Evolutionary conservation across 2,113 vertebrate species (phyloP).

Genomic region (Mastomys natalensis): DNA sequence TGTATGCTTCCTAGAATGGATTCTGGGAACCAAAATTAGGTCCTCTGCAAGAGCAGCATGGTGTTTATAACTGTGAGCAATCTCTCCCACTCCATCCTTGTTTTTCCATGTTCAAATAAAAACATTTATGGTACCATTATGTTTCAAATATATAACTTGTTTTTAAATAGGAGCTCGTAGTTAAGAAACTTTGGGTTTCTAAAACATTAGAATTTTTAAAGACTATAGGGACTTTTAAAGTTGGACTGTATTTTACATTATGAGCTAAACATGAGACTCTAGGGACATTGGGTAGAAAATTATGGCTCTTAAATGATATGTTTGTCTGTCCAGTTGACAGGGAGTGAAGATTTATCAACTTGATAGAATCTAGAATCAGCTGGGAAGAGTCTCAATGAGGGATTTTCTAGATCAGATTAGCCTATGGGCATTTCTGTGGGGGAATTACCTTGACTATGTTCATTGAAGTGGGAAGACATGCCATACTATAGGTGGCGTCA

Average conservation of each 20-base stretch:
- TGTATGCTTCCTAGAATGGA: background rate
- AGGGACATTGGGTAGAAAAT: background rate
- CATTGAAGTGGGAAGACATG: background rate
- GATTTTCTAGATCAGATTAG: background rate
- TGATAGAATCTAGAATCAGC: background rate
- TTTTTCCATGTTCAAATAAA: background rate
- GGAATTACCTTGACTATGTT: background rate
- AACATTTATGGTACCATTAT: background rate
- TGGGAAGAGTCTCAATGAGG: background rate
- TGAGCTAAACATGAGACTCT: background rate
- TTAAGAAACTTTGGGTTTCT: background rate
- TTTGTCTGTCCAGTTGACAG: background rate
- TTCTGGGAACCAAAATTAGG: background rate
- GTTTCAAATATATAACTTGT: background rate
- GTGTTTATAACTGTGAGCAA: background rate
- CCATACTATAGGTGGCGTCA: background rate
- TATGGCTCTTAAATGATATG: background rate
- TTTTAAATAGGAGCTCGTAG: background rate
- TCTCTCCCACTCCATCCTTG: background rate
- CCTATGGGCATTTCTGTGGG: background rate
- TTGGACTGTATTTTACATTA: background rate
- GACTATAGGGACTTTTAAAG: background rate
- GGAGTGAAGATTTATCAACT: background rate
- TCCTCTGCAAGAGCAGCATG: background rate
- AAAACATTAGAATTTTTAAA: background rate